Evolutionary conservation across 2,888 invertebrate genomes (phyloP).

Genomic region (Epinotia nisella): DNA sequence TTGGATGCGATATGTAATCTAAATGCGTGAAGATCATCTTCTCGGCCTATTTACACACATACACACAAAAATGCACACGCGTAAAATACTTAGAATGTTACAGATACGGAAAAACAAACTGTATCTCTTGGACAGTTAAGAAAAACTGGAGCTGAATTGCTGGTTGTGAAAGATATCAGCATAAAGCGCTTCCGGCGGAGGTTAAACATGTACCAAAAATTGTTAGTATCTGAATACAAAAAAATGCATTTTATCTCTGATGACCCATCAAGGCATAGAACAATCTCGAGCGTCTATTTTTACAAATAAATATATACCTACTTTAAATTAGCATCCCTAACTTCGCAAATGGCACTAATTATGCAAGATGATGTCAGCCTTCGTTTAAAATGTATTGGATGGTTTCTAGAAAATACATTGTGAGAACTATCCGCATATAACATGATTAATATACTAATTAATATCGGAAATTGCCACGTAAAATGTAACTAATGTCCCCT

Average conservation of each 20-base stretch:
- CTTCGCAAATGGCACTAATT: not conserved
- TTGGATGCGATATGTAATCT: constrained; percentile 15
- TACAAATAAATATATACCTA: not conserved
- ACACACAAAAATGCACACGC: not conserved
- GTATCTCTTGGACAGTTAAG: no score
- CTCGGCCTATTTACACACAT: not conserved
- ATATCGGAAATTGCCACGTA: constrained; percentile 38
- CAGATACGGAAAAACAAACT: no score
- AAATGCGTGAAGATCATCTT: constrained; percentile 15
- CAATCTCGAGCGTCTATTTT: not conserved
- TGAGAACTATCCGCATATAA: constrained; percentile 30
- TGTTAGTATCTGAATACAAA: no score
- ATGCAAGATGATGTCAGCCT: constrained; percentile 7
- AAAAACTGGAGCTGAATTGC: no score
- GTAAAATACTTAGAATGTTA: not conserved
- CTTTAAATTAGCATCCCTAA: not conserved
- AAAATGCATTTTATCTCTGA: no score
- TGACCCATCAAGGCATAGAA: not conserved
- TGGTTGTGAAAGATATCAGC: no score
- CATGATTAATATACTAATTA: constrained; percentile 35
- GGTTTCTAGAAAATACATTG: constrained; percentile 1
- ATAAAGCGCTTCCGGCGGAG: no score
- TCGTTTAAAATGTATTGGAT: constrained; percentile 6
- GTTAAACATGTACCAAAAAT: no score
- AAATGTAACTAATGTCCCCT: constrained; percentile 27